phyloP scores from a whole-genome alignment of 2,888 invertebrate genomes.

The Acleris emargana region DNA sequence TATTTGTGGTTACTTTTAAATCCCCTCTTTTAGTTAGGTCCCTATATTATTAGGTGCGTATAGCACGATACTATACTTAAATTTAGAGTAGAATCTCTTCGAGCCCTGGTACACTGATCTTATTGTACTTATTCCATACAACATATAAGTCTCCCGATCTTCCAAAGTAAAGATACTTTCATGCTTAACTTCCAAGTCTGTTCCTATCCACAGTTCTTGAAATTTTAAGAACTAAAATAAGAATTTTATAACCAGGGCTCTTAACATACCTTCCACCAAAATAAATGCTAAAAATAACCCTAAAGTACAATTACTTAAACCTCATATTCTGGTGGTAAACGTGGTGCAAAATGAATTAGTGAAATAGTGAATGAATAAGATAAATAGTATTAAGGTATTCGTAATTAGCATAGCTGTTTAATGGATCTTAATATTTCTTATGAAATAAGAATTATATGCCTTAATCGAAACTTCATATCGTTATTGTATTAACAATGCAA shows the following conservation, averaged over 20 bases:
- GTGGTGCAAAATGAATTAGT: constrained; percentile 35
- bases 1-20: constrained; percentile 10
- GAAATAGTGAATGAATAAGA: constrained; percentile 16
- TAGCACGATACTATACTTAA: constrained; percentile 10
- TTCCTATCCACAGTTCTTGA: background rate
- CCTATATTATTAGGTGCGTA: constrained; percentile 5
- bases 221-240: background rate
- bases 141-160: background rate
- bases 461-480: constrained; percentile 80
- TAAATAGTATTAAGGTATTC: constrained; percentile 35
- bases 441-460: constrained; percentile 81
- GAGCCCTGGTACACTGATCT: constrained; percentile 6
- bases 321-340: constrained; percentile 31
- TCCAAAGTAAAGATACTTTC: no score
- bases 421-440: constrained; percentile 65
- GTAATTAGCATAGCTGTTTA: constrained; percentile 59
- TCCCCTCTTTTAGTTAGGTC: background rate
- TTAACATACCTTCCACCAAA: constrained; percentile 34
- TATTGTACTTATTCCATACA: background rate
- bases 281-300: constrained; percentile 29
- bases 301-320: constrained; percentile 34
- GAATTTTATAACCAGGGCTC: constrained; percentile 5
- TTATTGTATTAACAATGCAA: constrained; percentile 79
- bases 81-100: constrained; percentile 15
- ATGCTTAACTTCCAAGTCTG: no score